Conservation (phyloP, 2,797 vertebrate genomes). For the Acropternis orthonyx region DNA sequence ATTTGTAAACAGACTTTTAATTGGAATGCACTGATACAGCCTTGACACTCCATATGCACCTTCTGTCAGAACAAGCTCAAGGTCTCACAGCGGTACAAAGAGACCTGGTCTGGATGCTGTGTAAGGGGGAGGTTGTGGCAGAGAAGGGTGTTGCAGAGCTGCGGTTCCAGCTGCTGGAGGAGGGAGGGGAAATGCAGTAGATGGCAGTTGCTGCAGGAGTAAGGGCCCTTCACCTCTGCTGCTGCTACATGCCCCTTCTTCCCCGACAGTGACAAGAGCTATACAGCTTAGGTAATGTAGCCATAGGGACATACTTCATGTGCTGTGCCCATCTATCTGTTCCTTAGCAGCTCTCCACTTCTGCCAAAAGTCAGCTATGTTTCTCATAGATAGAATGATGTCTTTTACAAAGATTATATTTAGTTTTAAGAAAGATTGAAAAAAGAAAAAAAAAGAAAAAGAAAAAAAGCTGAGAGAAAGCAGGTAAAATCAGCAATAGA, state of each 20-base stretch:
- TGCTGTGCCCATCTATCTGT: neutral
- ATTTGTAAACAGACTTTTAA: neutral
- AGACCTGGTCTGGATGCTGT: neutral
- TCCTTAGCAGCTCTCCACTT: neutral
- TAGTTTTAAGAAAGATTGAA: neutral
- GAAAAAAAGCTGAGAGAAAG: neutral
- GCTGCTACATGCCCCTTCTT: neutral
- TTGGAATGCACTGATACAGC: neutral
- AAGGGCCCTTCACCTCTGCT: neutral
- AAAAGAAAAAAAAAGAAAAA: neutral
- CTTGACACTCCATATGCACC: neutral
- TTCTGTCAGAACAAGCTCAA: neutral
- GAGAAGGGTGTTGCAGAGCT: neutral
- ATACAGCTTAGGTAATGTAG: neutral
- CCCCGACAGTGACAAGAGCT: neutral
- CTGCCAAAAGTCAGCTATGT: neutral
- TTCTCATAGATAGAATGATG: neutral
- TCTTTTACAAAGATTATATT: neutral
- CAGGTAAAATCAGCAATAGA: neutral
- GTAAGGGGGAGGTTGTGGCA: neutral
- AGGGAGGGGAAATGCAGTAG: neutral
- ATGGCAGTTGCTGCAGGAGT: neutral
- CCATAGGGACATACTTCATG: neutral
- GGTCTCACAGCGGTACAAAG: neutral
- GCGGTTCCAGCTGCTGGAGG: neutral